Evolutionary conservation across 2,113 vertebrate genomes (phyloP), one percentile per base, ranked within the genome.

Genomic region (Seriola dumerili): DNA sequence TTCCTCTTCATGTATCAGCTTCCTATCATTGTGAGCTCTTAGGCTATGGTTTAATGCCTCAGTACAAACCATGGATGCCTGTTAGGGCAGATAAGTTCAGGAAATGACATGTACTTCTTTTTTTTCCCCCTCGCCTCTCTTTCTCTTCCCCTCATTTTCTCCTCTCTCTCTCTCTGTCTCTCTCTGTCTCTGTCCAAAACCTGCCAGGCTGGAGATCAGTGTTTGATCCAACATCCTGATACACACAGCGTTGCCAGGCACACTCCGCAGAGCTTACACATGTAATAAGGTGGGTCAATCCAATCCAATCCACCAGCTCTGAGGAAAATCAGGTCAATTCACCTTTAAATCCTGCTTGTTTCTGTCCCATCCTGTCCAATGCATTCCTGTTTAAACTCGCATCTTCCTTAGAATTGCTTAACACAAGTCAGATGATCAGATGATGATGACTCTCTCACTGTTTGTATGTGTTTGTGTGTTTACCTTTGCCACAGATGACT

Each of bases 281-380:
- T 79, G 44, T 48, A 68, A 12, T 57, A 64, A 87, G 78, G 88
- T 87, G 70, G 48, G 84, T 85, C 73, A 80, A 46, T 63, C 48
- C 59, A 63, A 38, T 76, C 50, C 19, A 34, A 46, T 82, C 46
- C 54, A 34, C 14, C 3, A 55, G 19, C 61, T 58, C 21, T 10
- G 11, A 40, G 62, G 16, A 29, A 74, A 85, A 64, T 40, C 13
- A 76, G 76, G 73, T 83, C 58, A 76, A 34, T 71, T 72, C 52
- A 29, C 57, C 62, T 58, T 71, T 58, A 61, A 44, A 16, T 52
- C 25, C 65, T 13, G 32, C 8, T 65, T 34, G 38, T 73, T 62
- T 76, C 46, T 63, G 76, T 38, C 48, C 72, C 21, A 68, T 83
- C 77, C n/a, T 73, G 40, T 67, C 25, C 23, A 17, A 44, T 13